Evolutionary conservation across 2,113 vertebrate genomes (phyloP).

Genomic region (Hemiscyllium ocellatum): DNA sequence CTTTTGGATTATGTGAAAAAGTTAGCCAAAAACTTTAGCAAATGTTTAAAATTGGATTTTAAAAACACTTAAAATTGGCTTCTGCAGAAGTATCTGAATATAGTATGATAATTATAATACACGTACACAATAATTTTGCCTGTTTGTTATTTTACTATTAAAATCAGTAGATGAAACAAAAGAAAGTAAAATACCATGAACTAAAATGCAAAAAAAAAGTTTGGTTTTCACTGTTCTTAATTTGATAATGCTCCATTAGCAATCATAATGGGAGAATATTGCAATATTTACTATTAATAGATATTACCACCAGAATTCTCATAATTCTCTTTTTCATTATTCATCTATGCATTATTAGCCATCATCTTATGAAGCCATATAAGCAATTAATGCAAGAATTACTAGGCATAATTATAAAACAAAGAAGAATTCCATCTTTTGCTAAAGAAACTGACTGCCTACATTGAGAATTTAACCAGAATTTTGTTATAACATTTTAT

Average conservation of each 20-base stretch:
- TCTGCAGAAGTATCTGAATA: background rate
- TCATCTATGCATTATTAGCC: background rate
- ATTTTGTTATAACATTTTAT: background rate
- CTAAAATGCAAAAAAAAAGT: background rate
- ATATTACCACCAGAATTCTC: background rate
- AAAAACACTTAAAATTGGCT: background rate
- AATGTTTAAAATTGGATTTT: background rate
- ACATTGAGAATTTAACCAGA: background rate
- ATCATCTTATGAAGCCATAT: background rate
- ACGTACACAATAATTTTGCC: background rate
- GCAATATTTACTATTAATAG: background rate
- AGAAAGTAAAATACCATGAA: background rate
- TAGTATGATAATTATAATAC: background rate
- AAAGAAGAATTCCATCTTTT: background rate
- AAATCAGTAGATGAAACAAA: background rate
- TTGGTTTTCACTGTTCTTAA: background rate
- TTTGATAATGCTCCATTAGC: background rate
- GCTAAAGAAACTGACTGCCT: background rate
- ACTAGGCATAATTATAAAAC: background rate
- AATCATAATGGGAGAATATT: background rate
- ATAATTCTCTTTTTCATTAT: background rate
- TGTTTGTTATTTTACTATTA: background rate
- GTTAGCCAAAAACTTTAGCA: background rate
- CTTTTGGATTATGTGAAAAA: constrained; percentile 12
- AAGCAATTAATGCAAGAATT: background rate